Evolutionary conservation across 2,888 invertebrate genomes (phyloP).

Genomic region (Melanchra persicariae): DNA sequence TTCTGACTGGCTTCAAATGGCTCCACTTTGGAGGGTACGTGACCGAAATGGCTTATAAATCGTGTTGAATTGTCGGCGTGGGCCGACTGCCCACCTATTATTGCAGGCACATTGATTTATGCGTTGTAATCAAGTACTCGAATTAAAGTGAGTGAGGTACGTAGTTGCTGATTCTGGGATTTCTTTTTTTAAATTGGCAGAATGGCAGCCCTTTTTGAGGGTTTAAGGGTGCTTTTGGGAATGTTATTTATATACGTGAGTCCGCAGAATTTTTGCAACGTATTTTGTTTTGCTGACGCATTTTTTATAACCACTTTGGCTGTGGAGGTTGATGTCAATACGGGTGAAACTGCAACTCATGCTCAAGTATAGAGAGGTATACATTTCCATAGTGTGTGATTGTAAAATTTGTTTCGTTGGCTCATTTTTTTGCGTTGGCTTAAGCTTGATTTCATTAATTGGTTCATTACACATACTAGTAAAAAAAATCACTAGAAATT

Average conservation of each 20-base stretch:
- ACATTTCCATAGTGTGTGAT: neutral
- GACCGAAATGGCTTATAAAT: conserved; percentile 87
- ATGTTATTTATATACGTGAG: conserved; percentile 57
- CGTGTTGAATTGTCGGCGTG: conserved; percentile 76
- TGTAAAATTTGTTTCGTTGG: neutral
- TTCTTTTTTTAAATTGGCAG: conserved; percentile 57
- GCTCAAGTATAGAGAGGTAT: neutral
- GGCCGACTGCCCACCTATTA: conserved; percentile 78
- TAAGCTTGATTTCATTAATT: no score
- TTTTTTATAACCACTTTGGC: conserved; percentile 53
- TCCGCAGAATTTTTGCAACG: conserved; percentile 50
- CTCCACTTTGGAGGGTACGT: conserved; percentile 84
- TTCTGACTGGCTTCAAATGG: conserved; percentile 82
- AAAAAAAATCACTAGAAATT: neutral
- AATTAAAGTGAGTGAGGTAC: conserved; percentile 68
- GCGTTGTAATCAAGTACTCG: conserved; percentile 75
- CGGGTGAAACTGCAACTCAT: conserved; percentile 36
- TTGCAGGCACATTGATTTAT: conserved; percentile 78
- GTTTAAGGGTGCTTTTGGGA: conserved; percentile 42
- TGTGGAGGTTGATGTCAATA: conserved; percentile 43
- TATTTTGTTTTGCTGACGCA: conserved; percentile 53
- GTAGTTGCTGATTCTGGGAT: conserved; percentile 60
- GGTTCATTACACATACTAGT: neutral
- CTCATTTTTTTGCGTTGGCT: neutral
- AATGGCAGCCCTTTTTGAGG: conserved; percentile 47